Base-by-base conservation (phyloP, 2,888 invertebrate genomes). In the Chymomyza amoena region DNA sequence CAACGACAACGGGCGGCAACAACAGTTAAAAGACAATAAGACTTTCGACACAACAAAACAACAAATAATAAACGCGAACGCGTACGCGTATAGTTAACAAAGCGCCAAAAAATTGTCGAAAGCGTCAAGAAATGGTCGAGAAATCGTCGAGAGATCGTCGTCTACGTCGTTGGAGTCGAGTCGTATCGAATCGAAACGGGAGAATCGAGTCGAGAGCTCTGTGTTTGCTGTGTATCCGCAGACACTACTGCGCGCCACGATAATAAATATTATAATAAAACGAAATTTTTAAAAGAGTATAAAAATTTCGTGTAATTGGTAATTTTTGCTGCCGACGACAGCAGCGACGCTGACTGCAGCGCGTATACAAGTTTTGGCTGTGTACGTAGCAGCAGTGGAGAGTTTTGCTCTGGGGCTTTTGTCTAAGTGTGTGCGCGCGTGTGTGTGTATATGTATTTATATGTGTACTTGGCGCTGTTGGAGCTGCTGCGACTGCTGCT, bases 241-340 rank as follows among this genome's bases (percentile, higher is more conserved):
- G 90, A 90, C 89, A 90, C 90, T 90, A 90, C 90, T 89, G 90
- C 90, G 90, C 89, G 89, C 90, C 85, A 90, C 89, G 90, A 90
- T 91, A 91, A 91, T 91, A 91, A 91, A 91, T 91, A 91, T 91
- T 91, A 91, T 91, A 91, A 91, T 90, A 90, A 90, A 90, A 91
- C 90, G 90, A 90, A 91, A 91, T 91, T 91, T 91, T 91, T 90
- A 90, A 89, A 90, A 91, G 91, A 91, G 91, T 91, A 91, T 91
- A 91, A 91, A 91, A 91, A 91, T 91, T 91, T 91, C 89, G 89
- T 91, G 91, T 91, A 91, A 91, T 91, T 91, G 91, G 89, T 89
- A 89, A 89, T 89, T 90, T 89, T 88, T 90, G 88, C 87, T 88
- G 88, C 76, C 75, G 72, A 61, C 84, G 81, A 68, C 65, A 72